Evolutionary conservation across 1,140 invertebrate species (phyloP).

Genomic region (Atta texana): DNA sequence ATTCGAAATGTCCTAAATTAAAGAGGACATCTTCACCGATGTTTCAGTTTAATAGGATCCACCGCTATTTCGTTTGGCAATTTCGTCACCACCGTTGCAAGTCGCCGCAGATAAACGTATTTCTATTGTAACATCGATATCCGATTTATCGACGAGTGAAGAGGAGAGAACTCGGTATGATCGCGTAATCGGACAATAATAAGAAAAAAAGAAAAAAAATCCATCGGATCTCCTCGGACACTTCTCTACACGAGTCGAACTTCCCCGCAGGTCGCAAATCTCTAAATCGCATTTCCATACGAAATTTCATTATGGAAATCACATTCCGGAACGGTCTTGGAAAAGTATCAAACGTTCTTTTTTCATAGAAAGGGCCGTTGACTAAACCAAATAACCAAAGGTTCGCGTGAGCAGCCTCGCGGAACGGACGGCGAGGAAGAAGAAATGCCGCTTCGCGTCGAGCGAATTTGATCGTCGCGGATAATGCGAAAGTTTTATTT

Average conservation of each 20-base stretch:
- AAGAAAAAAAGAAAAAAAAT: background rate
- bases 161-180: background rate
- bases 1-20: constrained; percentile 35
- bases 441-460: background rate
- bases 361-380: constrained; percentile 14
- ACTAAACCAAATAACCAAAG: constrained; percentile 33
- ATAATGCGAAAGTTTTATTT: constrained; percentile 46
- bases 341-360: constrained; percentile 53
- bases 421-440: constrained; percentile 19
- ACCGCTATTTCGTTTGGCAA: background rate
- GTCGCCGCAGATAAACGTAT: background rate
- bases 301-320: constrained; percentile 61
- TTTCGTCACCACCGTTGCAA: constrained; percentile 14
- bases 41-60: background rate
- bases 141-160: constrained; percentile 28
- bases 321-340: constrained; percentile 15
- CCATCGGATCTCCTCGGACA: background rate
- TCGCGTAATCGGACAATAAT: background rate
- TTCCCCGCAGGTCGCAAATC: constrained; percentile 20
- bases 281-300: constrained; percentile 33
- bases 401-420: background rate
- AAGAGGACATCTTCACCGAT: constrained; percentile 21
- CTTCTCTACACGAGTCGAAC: background rate
- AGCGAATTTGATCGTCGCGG: constrained; percentile 36
- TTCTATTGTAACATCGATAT: constrained; percentile 8